Evolutionary conservation across 2,797 vertebrate species (phyloP).

Genomic region (Falco novaeseelandiae): DNA sequence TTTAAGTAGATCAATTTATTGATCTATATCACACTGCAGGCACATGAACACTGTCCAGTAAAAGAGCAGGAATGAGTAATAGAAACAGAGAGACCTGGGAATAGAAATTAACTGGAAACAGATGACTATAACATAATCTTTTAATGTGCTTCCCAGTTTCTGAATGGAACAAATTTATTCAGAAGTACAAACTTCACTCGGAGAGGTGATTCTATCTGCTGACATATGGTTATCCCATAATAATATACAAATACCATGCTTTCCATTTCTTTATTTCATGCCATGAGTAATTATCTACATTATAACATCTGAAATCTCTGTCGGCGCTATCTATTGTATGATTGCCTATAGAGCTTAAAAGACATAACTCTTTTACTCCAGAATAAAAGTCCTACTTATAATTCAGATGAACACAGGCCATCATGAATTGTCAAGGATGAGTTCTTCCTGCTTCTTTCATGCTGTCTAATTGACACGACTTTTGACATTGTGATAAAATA

Average conservation of each 20-base stretch:
- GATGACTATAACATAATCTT: not conserved
- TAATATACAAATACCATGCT: not conserved
- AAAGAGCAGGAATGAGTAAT: not conserved
- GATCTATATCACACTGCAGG: not conserved
- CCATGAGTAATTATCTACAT: not conserved
- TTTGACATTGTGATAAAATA: constrained; percentile 30
- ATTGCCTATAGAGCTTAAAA: not conserved
- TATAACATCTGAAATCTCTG: not conserved
- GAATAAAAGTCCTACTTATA: not conserved
- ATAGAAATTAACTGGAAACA: not conserved
- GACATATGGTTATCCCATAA: not conserved
- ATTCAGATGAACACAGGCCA: not conserved
- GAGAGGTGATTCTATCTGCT: not conserved
- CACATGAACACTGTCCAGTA: not conserved
- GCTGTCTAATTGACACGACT: not conserved
- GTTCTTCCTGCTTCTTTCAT: not conserved
- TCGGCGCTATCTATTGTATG: not conserved
- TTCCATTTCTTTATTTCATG: not conserved
- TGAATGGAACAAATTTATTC: not conserved
- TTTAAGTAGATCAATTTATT: not conserved
- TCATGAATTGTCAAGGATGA: constrained; percentile 34
- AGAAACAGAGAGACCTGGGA: not conserved
- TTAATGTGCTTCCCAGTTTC: not conserved
- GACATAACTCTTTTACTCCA: not conserved
- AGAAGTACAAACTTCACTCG: not conserved